Evolutionary conservation across 1,140 invertebrate genomes (phyloP).

Genomic region (Panulirus ornatus): DNA sequence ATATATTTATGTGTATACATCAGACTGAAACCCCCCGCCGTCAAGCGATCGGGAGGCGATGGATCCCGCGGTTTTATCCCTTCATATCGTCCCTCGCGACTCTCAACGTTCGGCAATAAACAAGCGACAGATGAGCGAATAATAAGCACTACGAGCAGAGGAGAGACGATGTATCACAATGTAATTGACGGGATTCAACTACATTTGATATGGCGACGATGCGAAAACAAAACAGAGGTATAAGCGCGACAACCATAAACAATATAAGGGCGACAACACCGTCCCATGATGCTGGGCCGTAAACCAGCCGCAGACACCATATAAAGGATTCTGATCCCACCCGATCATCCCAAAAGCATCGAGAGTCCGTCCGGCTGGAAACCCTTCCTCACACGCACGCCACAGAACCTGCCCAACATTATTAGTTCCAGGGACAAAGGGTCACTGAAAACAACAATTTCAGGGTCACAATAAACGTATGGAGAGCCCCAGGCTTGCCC

Average conservation of each 20-base stretch:
- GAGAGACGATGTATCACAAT: too few species aligned
- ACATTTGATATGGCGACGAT: too few species aligned
- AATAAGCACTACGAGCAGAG: too few species aligned
- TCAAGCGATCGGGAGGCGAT: too few species aligned
- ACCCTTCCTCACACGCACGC: background rate
- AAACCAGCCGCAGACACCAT: background rate
- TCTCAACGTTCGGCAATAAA: too few species aligned
- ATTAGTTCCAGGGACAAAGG: slow-evolving; percentile 7
- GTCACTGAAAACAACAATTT: background rate
- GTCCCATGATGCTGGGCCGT: background rate
- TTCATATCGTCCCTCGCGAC: too few species aligned
- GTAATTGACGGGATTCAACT: too few species aligned
- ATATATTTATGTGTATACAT: too few species aligned
- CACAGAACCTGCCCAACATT: background rate
- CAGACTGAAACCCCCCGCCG: too few species aligned
- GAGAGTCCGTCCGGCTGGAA: background rate
- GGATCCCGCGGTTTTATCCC: too few species aligned
- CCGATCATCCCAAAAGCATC: slow-evolving; percentile 13
- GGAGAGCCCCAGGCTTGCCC: background rate
- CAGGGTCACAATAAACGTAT: background rate
- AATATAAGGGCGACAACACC: background rate
- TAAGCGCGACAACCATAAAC: slow-evolving; percentile 6
- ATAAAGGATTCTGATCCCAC: background rate
- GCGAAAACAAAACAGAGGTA: background rate
- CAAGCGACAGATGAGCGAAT: too few species aligned